Conservation (phyloP, 1,140 invertebrate genomes). For the Arctopsyche grandis region DNA sequence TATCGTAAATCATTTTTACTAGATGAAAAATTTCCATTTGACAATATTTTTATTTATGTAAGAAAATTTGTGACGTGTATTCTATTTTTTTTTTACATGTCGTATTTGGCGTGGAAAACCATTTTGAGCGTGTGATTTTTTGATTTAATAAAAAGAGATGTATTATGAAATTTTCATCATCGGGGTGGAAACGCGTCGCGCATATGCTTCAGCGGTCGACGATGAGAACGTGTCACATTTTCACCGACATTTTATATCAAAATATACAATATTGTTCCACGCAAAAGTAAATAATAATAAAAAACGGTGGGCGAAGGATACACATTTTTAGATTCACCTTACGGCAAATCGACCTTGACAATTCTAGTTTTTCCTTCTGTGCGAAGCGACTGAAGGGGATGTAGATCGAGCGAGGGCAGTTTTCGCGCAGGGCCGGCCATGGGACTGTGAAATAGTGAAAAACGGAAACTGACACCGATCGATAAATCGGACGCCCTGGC, state of each 20-base stretch:
- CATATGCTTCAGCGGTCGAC: background rate
- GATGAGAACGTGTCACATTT: background rate
- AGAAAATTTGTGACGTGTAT: too few species aligned
- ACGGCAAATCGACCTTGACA: conserved; percentile 20
- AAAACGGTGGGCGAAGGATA: too few species aligned
- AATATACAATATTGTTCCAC: too few species aligned
- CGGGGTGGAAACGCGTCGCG: background rate
- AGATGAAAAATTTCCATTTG: too few species aligned
- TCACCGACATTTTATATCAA: background rate
- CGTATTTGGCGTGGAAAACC: background rate
- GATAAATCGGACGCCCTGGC: conserved; percentile 39
- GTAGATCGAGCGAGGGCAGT: conserved; percentile 28
- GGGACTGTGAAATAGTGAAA: conserved; percentile 47
- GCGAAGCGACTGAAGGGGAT: too few species aligned
- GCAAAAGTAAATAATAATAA: too few species aligned
- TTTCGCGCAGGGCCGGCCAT: conserved; percentile 33
- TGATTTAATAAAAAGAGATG: background rate
- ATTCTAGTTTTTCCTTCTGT: background rate
- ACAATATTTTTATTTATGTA: too few species aligned
- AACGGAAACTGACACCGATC: conserved; percentile 51
- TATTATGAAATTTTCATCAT: background rate
- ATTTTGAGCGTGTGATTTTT: background rate
- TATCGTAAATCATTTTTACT: too few species aligned
- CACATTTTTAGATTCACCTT: conserved; percentile 11
- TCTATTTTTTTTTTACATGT: background rate